Conservation (phyloP, 1,140 invertebrate genomes). For the Chrysomallon squamiferum region DNA sequence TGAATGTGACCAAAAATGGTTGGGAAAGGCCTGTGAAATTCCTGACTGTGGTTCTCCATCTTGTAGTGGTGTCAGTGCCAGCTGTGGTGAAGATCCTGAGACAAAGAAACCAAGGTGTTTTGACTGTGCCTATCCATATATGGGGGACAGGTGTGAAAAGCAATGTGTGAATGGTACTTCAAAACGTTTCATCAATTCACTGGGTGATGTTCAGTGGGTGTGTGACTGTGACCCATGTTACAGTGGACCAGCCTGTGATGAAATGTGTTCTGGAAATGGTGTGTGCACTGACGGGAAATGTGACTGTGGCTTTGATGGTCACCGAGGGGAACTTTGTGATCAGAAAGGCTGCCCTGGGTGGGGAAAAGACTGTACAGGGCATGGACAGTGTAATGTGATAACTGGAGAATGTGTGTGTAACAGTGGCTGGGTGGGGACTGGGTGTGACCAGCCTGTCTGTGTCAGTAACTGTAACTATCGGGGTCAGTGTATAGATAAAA, state of each 20-base stretch:
- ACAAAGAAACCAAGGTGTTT: slow-evolving; percentile 35
- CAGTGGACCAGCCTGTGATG: slow-evolving; percentile 30
- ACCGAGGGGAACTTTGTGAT: slow-evolving; percentile 25
- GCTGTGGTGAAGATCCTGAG: slow-evolving; percentile 27
- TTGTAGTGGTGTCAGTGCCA: slow-evolving; percentile 31
- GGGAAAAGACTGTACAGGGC: slow-evolving; percentile 18
- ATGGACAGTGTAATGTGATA: slow-evolving; percentile 21
- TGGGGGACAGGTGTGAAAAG: slow-evolving; percentile 38
- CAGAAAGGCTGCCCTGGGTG: slow-evolving; percentile 19
- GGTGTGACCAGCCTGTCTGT: no score
- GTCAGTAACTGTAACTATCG: no score
- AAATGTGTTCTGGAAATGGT: slow-evolving; percentile 25
- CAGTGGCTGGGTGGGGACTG: slow-evolving; percentile 34
- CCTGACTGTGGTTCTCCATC: slow-evolving; percentile 36
- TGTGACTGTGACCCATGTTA: slow-evolving; percentile 37
- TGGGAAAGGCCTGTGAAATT: slow-evolving; percentile 29
- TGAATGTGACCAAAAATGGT: slow-evolving; percentile 40
- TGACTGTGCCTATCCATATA: slow-evolving; percentile 29
- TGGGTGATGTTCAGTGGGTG: slow-evolving; percentile 33
- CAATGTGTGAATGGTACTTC: slow-evolving; percentile 26
- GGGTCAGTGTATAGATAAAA: no score
- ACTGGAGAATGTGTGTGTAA: slow-evolving; percentile 36
- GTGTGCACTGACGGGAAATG: slow-evolving; percentile 18
- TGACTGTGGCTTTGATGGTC: slow-evolving; percentile 17
- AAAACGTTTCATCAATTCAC: slow-evolving; percentile 5